A percentile compares a stretch with the other conserved stretches of the same genome.
These are phyloP conservation scores for Metridium senile DNA, from an alignment of 92 coral and sea anemone species.

Conservation along the genomic window DNA sequence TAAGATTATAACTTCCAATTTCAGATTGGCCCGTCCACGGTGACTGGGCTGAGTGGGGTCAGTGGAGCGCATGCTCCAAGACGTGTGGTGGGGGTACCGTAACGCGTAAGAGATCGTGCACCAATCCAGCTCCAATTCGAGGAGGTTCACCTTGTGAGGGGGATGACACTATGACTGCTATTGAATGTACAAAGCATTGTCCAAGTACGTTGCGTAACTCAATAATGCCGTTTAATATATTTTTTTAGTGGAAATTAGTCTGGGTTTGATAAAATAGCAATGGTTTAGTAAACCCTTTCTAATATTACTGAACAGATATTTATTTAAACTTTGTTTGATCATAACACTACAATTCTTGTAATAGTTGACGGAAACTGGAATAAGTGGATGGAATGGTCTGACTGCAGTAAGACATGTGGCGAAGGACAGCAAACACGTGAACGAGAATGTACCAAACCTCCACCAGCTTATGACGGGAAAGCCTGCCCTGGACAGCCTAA, in stretches of 20 bases:
- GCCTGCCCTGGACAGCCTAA: constrained; percentile 32
- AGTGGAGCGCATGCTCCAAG: constrained; percentile 59
- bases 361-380: constrained; percentile 63
- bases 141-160: constrained; percentile 55
- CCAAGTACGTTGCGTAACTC: constrained; percentile 31
- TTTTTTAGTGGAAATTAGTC: not conserved
- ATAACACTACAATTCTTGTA: not conserved
- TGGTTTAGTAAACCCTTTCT: too few relatives aligned
- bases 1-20: not conserved
- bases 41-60: constrained; percentile 55
- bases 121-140: constrained; percentile 55
- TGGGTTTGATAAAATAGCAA: too few relatives aligned
- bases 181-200: constrained; percentile 52
- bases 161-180: constrained; percentile 52
- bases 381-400: constrained; percentile 52
- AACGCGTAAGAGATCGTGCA: constrained; percentile 54
- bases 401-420: constrained; percentile 61
- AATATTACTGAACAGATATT: too few relatives aligned
- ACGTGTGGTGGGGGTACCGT: constrained; percentile 62
- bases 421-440: constrained; percentile 52
- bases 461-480: constrained; percentile 61
- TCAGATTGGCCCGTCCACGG: constrained; percentile 66
- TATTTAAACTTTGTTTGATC: too few relatives aligned
- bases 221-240: not conserved
- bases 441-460: constrained; percentile 55